phyloP scores from a whole-genome alignment of 2,888 invertebrate genomes.

The Eucriotettix oculatus region DNA sequence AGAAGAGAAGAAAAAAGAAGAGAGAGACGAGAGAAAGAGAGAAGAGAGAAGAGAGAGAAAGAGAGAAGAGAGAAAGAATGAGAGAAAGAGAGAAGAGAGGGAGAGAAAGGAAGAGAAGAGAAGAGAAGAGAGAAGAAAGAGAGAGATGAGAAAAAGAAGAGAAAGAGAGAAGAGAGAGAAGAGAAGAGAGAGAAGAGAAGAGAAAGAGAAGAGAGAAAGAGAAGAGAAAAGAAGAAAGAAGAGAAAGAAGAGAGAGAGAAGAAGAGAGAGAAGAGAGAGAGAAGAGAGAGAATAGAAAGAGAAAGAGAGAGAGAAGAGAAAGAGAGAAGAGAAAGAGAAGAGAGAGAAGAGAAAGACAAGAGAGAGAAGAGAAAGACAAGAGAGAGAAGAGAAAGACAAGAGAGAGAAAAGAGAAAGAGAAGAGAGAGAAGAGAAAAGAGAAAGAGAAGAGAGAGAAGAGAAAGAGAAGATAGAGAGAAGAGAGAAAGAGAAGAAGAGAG shows the following conservation, averaged over 20 bases:
- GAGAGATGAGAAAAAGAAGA: background rate
- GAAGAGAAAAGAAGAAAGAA: too few relatives aligned
- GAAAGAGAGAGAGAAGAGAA: too few relatives aligned
- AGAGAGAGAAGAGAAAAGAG: background rate
- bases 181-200: background rate
- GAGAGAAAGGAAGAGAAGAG: too few relatives aligned
- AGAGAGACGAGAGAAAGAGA: too few relatives aligned
- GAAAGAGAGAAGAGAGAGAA: background rate
- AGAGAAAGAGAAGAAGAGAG: background rate
- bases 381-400: background rate
- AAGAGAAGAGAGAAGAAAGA: background rate
- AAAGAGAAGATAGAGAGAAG: background rate
- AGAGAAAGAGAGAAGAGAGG: too few relatives aligned
- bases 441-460: background rate
- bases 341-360: too few relatives aligned
- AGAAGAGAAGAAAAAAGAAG: too few relatives aligned
- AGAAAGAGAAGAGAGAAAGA: background rate
- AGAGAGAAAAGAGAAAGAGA: background rate
- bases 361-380: background rate
- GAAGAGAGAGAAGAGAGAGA: background rate
- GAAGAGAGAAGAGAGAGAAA: too few relatives aligned
- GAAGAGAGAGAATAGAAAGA: too few relatives aligned
- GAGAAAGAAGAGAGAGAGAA: background rate
- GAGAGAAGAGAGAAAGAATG: too few relatives aligned
- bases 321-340: too few relatives aligned